These are phyloP conservation scores for Papio anubis DNA, from an alignment of 2,113 vertebrate species.

Conservation along the genomic window DNA sequence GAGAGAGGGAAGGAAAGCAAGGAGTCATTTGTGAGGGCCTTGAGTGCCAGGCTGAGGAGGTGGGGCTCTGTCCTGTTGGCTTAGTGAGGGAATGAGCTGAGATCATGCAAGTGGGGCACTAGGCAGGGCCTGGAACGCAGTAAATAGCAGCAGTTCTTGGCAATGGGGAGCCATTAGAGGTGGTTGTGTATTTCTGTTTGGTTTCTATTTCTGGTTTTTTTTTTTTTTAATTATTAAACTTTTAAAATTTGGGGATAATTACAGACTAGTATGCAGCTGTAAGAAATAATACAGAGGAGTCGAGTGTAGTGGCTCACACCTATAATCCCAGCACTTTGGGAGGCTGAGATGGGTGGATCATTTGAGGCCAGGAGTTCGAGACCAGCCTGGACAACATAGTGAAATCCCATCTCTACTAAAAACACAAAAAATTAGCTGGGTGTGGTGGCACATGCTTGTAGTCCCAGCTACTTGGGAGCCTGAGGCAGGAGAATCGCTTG, in stretches of 20 bases:
- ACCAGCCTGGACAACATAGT: too few species aligned
- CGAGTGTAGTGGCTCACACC: too few species aligned
- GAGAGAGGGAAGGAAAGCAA: not conserved
- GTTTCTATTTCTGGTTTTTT: not conserved
- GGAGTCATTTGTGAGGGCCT: not conserved
- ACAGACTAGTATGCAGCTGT: not conserved
- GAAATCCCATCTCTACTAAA: too few species aligned
- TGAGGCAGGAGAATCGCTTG: too few species aligned
- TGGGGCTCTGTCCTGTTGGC: not conserved
- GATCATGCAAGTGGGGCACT: not conserved
- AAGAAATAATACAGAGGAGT: not conserved
- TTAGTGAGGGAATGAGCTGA: not conserved
- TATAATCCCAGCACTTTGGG: too few species aligned
- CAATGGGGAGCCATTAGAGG: not conserved
- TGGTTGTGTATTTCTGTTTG: not conserved
- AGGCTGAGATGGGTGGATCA: too few species aligned
- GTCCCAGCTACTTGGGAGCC: too few species aligned
- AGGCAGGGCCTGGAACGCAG: not conserved
- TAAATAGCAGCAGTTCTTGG: too few species aligned
- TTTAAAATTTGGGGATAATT: not conserved
- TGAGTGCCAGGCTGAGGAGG: not conserved
- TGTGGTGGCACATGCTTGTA: too few species aligned
- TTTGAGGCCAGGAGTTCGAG: too few species aligned
- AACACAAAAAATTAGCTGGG: too few species aligned
- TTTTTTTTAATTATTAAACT: too few species aligned